Evolutionary conservation across 2,888 invertebrate genomes (phyloP).

Genomic region (Pheosia gnoma): DNA sequence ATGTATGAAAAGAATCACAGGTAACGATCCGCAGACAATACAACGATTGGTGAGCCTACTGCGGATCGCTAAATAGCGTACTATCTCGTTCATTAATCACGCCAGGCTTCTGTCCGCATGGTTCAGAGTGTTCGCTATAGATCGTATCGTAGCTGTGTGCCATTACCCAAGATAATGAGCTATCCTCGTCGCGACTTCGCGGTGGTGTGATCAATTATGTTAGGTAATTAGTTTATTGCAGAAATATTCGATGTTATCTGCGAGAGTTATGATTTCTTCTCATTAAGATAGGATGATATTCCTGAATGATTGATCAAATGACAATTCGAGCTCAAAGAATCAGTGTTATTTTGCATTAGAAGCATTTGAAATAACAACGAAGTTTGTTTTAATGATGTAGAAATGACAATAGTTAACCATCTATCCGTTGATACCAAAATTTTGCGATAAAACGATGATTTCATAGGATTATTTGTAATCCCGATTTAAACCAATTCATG

Average conservation of each 20-base stretch:
- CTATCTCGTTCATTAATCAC: slow-evolving; percentile 1
- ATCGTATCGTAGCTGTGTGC: not conserved
- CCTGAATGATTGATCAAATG: not conserved
- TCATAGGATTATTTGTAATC: not conserved
- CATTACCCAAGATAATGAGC: not conserved
- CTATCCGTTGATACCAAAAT: slow-evolving; percentile 2
- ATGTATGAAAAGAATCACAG: not conserved
- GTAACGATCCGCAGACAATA: not conserved
- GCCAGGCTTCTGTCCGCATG: not conserved
- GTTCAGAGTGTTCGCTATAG: not conserved
- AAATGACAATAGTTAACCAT: not conserved
- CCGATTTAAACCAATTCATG: not conserved
- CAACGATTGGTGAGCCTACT: not conserved
- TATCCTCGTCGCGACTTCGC: not conserved
- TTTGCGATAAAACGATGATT: not conserved
- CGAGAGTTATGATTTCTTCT: not conserved
- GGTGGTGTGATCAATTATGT: not conserved
- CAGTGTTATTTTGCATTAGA: not conserved
- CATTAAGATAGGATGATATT: not conserved
- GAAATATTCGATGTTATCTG: not conserved
- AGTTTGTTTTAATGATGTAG: not conserved
- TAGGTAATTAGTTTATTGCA: not conserved
- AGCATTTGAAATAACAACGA: not conserved
- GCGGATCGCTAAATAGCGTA: not conserved
- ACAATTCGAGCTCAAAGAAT: not conserved